Base-by-base conservation (phyloP, 2,113 vertebrate genomes). In the Epinephelus moara region DNA sequence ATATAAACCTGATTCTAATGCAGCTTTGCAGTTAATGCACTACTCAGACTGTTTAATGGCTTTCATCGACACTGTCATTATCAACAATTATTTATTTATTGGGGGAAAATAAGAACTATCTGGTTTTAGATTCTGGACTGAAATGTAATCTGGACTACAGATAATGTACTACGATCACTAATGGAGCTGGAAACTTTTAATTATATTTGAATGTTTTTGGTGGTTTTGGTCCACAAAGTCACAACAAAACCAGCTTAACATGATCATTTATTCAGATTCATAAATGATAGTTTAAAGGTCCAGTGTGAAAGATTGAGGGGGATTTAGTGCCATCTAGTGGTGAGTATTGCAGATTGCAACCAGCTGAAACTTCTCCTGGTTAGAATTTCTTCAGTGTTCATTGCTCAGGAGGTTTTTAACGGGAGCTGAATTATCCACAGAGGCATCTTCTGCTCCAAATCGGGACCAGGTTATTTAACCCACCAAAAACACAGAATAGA, bases 21-120 rank as follows among this genome's bases (percentile, higher is more conserved):
- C 70, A 78, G 73, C 84, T 82, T 42, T 75, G 85, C 40, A 68
- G 72, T 85, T 87, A 90, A 85, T 86, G 85, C 73, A 53, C 79
- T 60, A 14, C 37, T 85, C 85, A 74, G 62, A 74, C 67, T 75
- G 18, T 85, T 79, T 55, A 85, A 80, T 80, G 73, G 40, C 19
- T 76, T 81, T 62, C 64, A 82, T 81, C 55, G 67, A 71, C 78
- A 49, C 47, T 13, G 27, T 69, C 63, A 64, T 75, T 75, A 42
- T 61, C 47, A 56, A 86, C 50, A 77, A 75, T 76, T 78, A 87
- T 85, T 80, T 68, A 85, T 76, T 70, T 68, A 70, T 57, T 19
- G 33, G 68, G 4, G 4, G 55, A 12, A 19, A 47, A 78, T 53
- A 33, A 21, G 40, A 78, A 18, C 3, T 30, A 56, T 86, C 63